phyloP scores from a whole-genome alignment of 1,140 invertebrate genomes.

The Trachymyrmex septentrionalis region DNA sequence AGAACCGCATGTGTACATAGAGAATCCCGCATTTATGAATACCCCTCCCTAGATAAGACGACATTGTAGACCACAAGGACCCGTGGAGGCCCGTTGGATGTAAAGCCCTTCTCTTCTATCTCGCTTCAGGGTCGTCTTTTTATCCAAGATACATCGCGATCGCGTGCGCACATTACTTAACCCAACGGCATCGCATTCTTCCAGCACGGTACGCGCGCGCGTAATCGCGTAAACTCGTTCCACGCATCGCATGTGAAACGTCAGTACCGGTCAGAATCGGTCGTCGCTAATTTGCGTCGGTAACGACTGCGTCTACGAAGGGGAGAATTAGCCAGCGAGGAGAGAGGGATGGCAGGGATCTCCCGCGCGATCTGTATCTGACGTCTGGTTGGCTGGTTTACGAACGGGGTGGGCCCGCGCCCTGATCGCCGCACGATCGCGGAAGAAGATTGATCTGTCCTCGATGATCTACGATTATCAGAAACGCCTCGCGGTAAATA shows the following conservation, averaged over 20 bases:
- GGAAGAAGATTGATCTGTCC: constrained; percentile 73
- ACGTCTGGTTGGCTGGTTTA: constrained; percentile 65
- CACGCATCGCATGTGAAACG: constrained; percentile 51
- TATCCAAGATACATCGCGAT: constrained; percentile 22
- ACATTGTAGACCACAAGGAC: neutral
- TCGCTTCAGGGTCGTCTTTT: neutral
- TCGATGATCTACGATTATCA: constrained; percentile 73
- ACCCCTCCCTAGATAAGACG: neutral
- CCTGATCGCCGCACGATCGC: constrained; percentile 65
- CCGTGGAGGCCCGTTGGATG: neutral
- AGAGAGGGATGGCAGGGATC: neutral
- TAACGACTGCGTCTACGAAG: constrained; percentile 70
- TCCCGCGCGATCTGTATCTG: constrained; percentile 63
- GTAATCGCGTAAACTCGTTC: constrained; percentile 69
- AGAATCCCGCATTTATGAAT: neutral
- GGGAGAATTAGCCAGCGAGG: constrained; percentile 70
- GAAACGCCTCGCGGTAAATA: constrained; percentile 67
- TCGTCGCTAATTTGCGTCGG: constrained; percentile 73
- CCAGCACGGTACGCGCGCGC: constrained; percentile 53
- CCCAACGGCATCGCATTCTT: constrained; percentile 58
- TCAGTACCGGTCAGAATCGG: constrained; percentile 66
- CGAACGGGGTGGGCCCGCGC: constrained; percentile 66
- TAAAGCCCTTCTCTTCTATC: neutral
- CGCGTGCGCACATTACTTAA: constrained; percentile 55
- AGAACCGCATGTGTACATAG: neutral